Evolutionary conservation across 2,797 vertebrate genomes (phyloP), one percentile per base, ranked within the genome.

Genomic region (Gouania willdenowi): DNA sequence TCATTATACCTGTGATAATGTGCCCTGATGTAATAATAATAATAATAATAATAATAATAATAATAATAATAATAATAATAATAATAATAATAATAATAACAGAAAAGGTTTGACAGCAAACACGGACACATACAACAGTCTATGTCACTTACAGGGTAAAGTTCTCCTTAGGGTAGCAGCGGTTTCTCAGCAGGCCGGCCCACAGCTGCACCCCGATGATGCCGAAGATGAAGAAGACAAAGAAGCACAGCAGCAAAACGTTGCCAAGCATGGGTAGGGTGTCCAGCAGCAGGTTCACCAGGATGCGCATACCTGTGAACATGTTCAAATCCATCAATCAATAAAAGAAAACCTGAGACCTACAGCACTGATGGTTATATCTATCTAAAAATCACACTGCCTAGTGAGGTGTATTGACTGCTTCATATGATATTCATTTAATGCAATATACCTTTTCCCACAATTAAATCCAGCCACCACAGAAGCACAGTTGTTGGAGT

Each of bases 141-240:
- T 5, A 3, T 33, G 1, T 2, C 13, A 84, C 88, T 89, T 53
- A 90, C 88, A 89, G 58, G 34, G 83, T 89, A 77, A 90, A 89
- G 80, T 90, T 89, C 45, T 86, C 71, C 65, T 89, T 84, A 0
- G 65, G 75, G 71, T 86, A 90, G 76, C 88, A 90, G 68, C 88
- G 88, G 74, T 90, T 90, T 34, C 96, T 88, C 66, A 98, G 90
- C 4, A 98, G 88, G 38, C 96, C 96, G 0, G 96, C 95, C 96
- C 96, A 98, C 51, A 98, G 87, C 84, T 98, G 96, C 61, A 98
- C 96, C 0, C 96, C 96, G 0, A 98, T 97, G 87, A 98, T 98
- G 62, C 96, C 96, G 0, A 98, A 98, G 84, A 98, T 98, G 82
- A 98, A 98, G 89, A 98, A 98, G 81, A 98, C 95, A 32, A 98